phyloP scores from a whole-genome alignment of 2,797 vertebrate genomes.

The Tachyglossus aculeatus region DNA sequence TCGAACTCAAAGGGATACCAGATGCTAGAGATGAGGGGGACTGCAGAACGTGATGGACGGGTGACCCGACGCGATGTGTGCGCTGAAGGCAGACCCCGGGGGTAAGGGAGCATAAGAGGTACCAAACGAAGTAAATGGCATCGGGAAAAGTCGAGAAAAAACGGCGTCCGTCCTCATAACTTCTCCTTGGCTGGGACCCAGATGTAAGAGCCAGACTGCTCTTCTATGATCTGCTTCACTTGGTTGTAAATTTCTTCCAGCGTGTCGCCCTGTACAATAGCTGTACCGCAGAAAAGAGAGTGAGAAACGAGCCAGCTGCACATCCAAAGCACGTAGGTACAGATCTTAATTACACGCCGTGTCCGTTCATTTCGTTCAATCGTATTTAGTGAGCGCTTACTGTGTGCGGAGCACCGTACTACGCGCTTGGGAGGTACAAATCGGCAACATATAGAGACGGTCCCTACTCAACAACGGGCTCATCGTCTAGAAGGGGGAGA shows the following conservation, averaged over 20 bases:
- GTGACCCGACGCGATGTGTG: constrained; percentile 50
- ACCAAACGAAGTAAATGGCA: constrained; percentile 64
- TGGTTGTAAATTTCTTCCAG: constrained; percentile 97
- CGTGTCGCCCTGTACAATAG: constrained; percentile 93
- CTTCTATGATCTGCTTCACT: constrained; percentile 96
- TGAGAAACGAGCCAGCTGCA: too few species aligned
- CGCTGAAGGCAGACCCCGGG: constrained; percentile 51
- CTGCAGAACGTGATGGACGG: constrained; percentile 65
- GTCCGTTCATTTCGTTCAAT: too few species aligned
- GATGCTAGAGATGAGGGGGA: constrained; percentile 64
- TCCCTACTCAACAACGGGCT: too few species aligned
- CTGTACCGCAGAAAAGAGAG: constrained; percentile 69
- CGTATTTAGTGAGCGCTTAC: too few species aligned
- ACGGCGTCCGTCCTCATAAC: constrained; percentile 80
- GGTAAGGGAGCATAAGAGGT: constrained; percentile 64
- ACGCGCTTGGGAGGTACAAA: too few species aligned
- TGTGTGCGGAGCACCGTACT: too few species aligned
- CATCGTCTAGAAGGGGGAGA: too few species aligned
- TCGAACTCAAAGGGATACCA: constrained; percentile 67
- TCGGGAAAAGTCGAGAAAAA: constrained; percentile 67
- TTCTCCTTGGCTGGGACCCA: constrained; percentile 98
- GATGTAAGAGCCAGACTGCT: constrained; percentile 93
- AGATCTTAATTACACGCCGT: too few species aligned
- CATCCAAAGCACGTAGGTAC: too few species aligned
- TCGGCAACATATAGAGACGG: too few species aligned